Evolutionary conservation across 2,888 invertebrate species (phyloP), one percentile per base, ranked within the genome.

Genomic region (Galeruca laticollis): DNA sequence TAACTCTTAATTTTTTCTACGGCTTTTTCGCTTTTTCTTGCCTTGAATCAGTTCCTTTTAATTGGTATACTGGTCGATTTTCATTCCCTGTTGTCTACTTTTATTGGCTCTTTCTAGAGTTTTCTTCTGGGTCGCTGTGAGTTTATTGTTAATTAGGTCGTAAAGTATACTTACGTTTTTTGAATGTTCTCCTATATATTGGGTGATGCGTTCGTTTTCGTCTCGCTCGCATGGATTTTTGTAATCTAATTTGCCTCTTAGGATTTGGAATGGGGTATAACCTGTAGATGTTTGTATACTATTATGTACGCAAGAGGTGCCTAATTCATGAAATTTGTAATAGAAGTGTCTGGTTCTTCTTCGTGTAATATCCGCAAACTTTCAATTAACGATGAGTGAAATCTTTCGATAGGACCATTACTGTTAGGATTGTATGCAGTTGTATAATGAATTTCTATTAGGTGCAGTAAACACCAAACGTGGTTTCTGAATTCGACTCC

Each of bases 181-280:
- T 6, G 40, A 35, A 59, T 40, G 37, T 59, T 35, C 35, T 6
- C 35, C 13, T n/a, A 63, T 37, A 11, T 40, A 61, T 15, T 10
- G 62, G n/a, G n/a, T n/a, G n/a, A n/a, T n/a, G n/a, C n/a, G n/a
- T n/a, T n/a, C n/a, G n/a, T n/a, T n/a, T n/a, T n/a, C n/a, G n/a
- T n/a, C n/a, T n/a, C n/a, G n/a, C n/a, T n/a, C n/a, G n/a, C n/a
- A n/a, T n/a, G n/a, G 49, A 15, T 68, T 59, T 8, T 35, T 63
- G n/a, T 57, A 63, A 37, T 68, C 40, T 51, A 56, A 31, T 49
- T 40, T 61, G 33, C 63, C 59, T n/a, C 51, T 40, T 18, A 68
- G 35, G 20, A 63, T 62, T 49, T 57, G 62, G 56, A 68, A 68
- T n/a, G 68, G 52, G 9, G 52, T 59, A 33, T 47, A 62, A 10